phyloP scores from a whole-genome alignment of 2,797 vertebrate genomes.

The Acipenser transmontanus region DNA sequence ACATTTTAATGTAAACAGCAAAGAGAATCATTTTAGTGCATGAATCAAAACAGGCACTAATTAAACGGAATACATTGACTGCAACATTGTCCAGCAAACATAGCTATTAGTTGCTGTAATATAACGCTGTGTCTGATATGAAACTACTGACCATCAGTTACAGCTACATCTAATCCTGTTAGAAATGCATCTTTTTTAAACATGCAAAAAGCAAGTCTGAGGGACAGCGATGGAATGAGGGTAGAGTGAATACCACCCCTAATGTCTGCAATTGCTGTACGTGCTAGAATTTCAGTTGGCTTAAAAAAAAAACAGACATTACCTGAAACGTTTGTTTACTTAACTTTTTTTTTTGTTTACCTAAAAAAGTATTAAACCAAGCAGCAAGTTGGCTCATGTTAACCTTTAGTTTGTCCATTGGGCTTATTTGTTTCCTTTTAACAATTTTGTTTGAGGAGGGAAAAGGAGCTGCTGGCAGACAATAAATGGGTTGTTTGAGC shows the following conservation, averaged over 20 bases:
- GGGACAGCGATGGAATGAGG: conserved; percentile 30
- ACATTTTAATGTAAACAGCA: neutral
- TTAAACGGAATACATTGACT: conserved; percentile 1
- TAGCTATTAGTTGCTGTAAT: neutral
- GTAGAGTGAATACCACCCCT: conserved; percentile 20
- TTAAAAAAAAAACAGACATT: too few relatives aligned
- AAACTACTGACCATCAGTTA: neutral
- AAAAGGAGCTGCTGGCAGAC: neutral
- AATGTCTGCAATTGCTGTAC: neutral
- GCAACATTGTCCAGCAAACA: neutral
- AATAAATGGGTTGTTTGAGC: neutral
- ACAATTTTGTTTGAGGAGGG: neutral
- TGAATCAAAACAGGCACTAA: neutral
- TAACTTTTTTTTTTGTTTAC: too few relatives aligned
- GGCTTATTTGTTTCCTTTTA: neutral
- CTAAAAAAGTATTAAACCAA: too few relatives aligned
- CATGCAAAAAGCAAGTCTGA: neutral
- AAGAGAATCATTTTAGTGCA: neutral
- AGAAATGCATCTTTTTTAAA: neutral
- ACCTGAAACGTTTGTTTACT: too few relatives aligned
- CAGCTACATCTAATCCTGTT: neutral
- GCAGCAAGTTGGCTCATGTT: neutral
- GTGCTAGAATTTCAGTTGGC: too few relatives aligned
- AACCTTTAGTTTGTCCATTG: neutral
- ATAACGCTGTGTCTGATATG: neutral